Evolutionary conservation across 1,140 invertebrate species (phyloP), one percentile per base, ranked within the genome.

Genomic region (Chrysomallon squamiferum): DNA sequence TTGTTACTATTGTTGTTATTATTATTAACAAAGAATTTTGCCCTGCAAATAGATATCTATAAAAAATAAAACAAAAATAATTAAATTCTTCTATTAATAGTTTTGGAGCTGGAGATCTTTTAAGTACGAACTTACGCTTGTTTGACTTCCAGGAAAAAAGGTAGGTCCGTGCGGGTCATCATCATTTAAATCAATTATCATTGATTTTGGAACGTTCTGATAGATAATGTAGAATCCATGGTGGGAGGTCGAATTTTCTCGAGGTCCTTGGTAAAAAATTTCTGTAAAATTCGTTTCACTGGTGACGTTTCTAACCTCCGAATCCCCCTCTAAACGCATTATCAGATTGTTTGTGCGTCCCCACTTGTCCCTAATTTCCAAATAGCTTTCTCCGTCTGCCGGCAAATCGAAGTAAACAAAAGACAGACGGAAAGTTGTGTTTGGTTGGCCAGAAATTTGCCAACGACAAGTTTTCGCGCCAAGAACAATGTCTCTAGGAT

Each of bases 371-470:
- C 15, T 54, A 11, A 54, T 20, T 54, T 54, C 50, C 29, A 54
- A 22, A 25, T 25, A n/a, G 50, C 50, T 54, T 4, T 30, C 50
- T 15, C 35, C 35, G 35, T 38, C 35, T 11, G 1, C 4, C 22
- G 50, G 50, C 50, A 54, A 22, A 30, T 54, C 50, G 50, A 54
- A 54, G 50, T 54, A 54, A 27, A 54, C 22, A 54, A 54, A 54
- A 13, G n/a, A 54, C 22, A 54, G 25, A 30, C 29, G 50, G 29
- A 54, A 20, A 22, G 25, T 54, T 0, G 22, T 25, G 29, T 30
- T 30, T 25, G 29, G 22, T 15, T 54, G 13, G 29, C 5, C 50
- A 54, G 25, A 25, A 15, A 54, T 30, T 30, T 54, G 50, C 50
- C 50, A 54, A 27, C 50, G 22, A 20, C 50, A 54, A 22, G 13